phyloP scores from a whole-genome alignment of 2,888 invertebrate species.

The Agrenia bidenticulata region DNA sequence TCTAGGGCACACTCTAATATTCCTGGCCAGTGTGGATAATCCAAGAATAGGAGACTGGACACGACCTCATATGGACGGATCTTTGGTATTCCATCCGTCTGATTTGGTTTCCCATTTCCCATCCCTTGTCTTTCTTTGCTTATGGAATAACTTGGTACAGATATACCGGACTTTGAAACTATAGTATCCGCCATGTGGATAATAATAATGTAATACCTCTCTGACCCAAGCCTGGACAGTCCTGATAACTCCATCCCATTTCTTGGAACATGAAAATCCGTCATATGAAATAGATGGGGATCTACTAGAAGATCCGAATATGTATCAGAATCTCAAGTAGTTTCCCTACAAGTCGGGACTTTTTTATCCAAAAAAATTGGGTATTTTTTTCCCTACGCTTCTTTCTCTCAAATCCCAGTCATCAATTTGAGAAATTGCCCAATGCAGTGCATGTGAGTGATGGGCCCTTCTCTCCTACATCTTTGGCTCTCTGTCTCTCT shows the following conservation, averaged over 20 bases:
- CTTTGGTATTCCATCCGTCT: conserved; percentile 17
- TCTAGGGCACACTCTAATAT: too few relatives aligned
- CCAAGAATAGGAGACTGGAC: too few relatives aligned
- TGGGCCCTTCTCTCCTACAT: conserved; percentile 3
- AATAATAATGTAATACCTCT: neutral
- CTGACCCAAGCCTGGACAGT: conserved; percentile 2
- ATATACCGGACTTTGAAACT: too few relatives aligned
- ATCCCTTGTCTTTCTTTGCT: conserved; percentile 10
- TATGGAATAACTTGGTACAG: neutral
- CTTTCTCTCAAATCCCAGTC: conserved; percentile 28
- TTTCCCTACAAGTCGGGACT: neutral
- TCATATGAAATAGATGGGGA: conserved; percentile 37
- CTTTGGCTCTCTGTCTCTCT: too few relatives aligned
- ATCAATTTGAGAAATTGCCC: conserved; percentile 48
- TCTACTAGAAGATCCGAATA: conserved; percentile 23
- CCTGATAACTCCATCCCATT: conserved; percentile 17
- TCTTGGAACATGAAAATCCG: conserved; percentile 32
- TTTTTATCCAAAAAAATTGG: conserved; percentile 1
- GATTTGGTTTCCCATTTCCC: conserved; percentile 14
- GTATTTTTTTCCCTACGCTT: conserved; percentile 9
- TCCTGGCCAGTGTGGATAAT: too few relatives aligned
- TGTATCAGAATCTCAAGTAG: conserved; percentile 39
- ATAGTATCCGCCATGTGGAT: too few relatives aligned
- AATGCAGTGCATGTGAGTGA: conserved; percentile 22
- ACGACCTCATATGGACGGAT: conserved; percentile 7